Evolutionary conservation across 2,113 vertebrate species (phyloP), one percentile per base, ranked within the genome.

Genomic region (Willisornis vidua): DNA sequence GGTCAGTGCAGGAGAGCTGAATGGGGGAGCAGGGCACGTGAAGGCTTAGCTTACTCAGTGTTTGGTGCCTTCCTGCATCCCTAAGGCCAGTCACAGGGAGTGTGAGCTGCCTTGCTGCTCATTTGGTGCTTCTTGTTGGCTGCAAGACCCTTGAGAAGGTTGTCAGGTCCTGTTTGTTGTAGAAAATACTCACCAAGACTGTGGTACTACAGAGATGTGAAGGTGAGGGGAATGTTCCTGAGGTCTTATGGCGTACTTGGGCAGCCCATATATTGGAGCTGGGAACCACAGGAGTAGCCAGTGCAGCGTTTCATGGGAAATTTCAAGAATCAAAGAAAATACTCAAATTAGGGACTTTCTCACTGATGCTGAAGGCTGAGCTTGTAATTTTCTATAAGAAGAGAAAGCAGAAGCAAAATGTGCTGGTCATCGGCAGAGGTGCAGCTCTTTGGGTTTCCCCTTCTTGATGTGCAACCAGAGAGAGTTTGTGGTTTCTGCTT

Each of bases 361-460:
- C 28, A 55, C 25, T 85, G 76, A 37, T 2, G 2, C n/a, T 67
- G 48, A 1, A 10, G 39, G 19, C 9, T 51, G 23, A 46, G 59
- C 13, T 51, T 81, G n/a, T 39, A 12, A 62, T 46, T 91, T 70
- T 58, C 59, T 43, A 1, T 39, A 70, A 74, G 61, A 63, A 62
- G 90, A 77, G 75, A 84, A 95, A 95, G 91, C 84, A 81, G 87
- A 89, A 93, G 59, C 51, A 77, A 84, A 80, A 54, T 19, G 9
- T n/a, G 43, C 58, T 73, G 72, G 54, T 84, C 61, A 43, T 39
- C 59, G 54, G 51, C 65, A 89, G 59, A 95, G 46, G 20, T 2
- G 3, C 28, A 84, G 43, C 18, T 65, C 25, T 74, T 89, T 73
- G 72, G 37, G 26, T 17, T 95, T 87, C 59, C 84, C 85, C 74